Evolutionary conservation across 2,888 invertebrate species (phyloP).

Genomic region (Sisyra terminalis): DNA sequence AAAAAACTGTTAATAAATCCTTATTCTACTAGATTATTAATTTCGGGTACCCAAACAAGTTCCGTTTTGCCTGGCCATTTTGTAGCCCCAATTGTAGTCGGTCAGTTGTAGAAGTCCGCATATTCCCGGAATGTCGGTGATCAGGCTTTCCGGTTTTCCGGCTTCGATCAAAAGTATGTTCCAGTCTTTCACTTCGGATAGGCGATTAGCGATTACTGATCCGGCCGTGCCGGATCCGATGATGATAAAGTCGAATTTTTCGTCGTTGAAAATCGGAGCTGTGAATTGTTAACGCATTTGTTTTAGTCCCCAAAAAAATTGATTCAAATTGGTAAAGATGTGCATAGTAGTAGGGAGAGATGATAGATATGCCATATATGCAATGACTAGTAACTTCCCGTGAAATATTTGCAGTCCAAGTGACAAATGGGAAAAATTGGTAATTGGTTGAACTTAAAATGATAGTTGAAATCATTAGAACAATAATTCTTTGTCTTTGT

Average conservation of each 20-base stretch:
- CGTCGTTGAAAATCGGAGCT: conserved; percentile 8
- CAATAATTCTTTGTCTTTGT: too few species aligned
- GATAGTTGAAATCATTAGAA: too few species aligned
- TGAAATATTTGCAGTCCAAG: too few species aligned
- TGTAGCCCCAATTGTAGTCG: conserved; percentile 42
- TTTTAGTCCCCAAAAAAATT: too few species aligned
- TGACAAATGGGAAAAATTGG: too few species aligned
- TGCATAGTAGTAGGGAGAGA: too few species aligned
- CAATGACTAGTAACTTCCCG: too few species aligned
- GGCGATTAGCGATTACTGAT: conserved; percentile 48
- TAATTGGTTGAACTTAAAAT: too few species aligned
- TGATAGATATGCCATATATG: too few species aligned
- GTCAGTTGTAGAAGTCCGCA: conserved; percentile 36
- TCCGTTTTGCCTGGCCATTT: conserved; percentile 35
- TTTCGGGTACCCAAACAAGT: conserved; percentile 28
- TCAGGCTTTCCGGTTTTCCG: conserved; percentile 32
- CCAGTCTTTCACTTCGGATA: conserved; percentile 43
- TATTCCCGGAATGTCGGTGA: conserved; percentile 34
- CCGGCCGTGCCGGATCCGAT: conserved; percentile 58
- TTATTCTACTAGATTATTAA: neutral
- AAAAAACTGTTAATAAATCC: conserved; percentile 3
- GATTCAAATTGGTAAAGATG: too few species aligned
- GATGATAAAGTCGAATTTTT: conserved; percentile 44
- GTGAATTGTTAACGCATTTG: too few species aligned
- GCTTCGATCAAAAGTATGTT: conserved; percentile 50